Conservation (phyloP, 2,888 invertebrate genomes). For the Chesias legatella region DNA sequence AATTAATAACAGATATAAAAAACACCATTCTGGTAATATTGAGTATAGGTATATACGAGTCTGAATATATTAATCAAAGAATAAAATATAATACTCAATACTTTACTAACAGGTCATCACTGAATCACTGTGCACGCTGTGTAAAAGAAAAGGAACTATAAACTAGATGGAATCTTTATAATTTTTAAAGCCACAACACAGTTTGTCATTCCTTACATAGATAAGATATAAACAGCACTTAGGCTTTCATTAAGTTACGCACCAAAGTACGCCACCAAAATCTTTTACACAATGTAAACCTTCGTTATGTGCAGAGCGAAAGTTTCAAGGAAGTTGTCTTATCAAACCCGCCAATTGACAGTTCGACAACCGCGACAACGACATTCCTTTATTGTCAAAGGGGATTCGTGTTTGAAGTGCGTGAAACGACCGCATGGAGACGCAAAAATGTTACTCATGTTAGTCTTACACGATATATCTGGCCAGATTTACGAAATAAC, state of each 20-base stretch:
- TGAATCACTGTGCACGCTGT: no score
- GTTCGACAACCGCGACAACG: slow-evolving; percentile 25
- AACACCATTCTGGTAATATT: no score
- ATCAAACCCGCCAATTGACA: slow-evolving; percentile 30
- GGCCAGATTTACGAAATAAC: slow-evolving; percentile 13
- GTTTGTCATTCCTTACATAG: no score
- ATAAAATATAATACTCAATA: no score
- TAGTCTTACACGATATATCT: slow-evolving; percentile 8
- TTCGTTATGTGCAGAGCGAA: slow-evolving; percentile 25
- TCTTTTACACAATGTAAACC: slow-evolving; percentile 22
- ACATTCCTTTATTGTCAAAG: slow-evolving; percentile 27
- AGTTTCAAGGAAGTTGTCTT: slow-evolving; percentile 27
- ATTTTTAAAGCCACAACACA: no score
- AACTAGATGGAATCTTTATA: no score
- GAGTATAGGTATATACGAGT: no score
- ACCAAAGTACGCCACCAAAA: slow-evolving; percentile 19
- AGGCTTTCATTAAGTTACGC: slow-evolving; percentile 5
- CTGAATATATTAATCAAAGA: no score
- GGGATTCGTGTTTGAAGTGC: slow-evolving; percentile 24
- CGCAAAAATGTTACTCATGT: slow-evolving; percentile 22
- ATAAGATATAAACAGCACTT: no score
- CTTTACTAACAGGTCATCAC: no score
- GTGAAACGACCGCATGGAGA: slow-evolving; percentile 20
- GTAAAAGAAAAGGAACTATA: no score
- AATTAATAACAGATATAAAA: slow-evolving; percentile 67